Base-by-base conservation (phyloP, 2,797 vertebrate species). In the Tragelaphus oryx region DNA sequence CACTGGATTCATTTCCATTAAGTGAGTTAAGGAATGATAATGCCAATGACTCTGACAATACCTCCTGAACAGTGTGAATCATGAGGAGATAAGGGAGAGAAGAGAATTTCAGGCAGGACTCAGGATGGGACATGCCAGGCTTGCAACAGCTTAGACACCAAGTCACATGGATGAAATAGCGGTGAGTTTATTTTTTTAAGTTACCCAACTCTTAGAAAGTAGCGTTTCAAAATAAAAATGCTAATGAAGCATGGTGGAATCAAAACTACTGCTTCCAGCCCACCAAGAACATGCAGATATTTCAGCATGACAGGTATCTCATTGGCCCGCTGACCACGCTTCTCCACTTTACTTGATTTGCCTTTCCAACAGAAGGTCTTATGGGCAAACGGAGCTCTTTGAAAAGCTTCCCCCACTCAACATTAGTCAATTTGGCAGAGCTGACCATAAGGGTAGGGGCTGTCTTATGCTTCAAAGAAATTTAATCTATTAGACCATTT, bases 371-470 rank as follows among this genome's bases (percentile, higher is more conserved):
- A 33, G 75, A 54, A 57, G 57, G 28, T 17, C 52, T 59, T 28
- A 33, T 0, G 8, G 79, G 28, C 48, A 80, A 60, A 33, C 0
- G 3, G 71, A 2, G 5, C 59, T 93, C 80, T 87, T 33, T 48
- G 55, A 78, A 83, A 17, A 80, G 57, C 50, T 14, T 59, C 48
- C 13, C 0, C 91, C 88, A 6, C 41, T 55, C 13, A 0, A 44
- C 80, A 52, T 95, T 78, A 75, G 91, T 93, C 95, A 82, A 10
- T 44, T 52, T 83, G 79, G 95, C 96, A 89, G 89, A 85, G 79
- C 16, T 13, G 83, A 74, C 79, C 6, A 0, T 13, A 86, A 81
- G 82, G 55, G 55, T 78, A 48, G 26, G 44, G 24, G 6, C 33
- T 92, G 60, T 30, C 81, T 68, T 59, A 55, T 75, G 30, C 82